phyloP scores from a whole-genome alignment of 2,113 vertebrate genomes.

The Nerophis ophidion region DNA sequence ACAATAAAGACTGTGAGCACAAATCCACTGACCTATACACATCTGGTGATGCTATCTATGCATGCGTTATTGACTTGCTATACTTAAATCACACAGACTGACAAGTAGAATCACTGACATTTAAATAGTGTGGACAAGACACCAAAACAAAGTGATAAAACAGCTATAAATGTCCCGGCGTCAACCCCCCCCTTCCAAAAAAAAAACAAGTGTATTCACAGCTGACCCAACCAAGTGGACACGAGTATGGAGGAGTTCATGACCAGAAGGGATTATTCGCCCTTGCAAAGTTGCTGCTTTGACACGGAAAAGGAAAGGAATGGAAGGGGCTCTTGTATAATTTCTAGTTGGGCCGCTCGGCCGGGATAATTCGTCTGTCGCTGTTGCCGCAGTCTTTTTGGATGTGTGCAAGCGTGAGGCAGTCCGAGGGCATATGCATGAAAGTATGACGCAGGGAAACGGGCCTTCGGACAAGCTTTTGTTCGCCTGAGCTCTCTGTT shows the following conservation, averaged over 20 bases:
- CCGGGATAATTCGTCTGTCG: background rate
- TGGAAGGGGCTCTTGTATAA: background rate
- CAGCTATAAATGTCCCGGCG: background rate
- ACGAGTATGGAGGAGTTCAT: background rate
- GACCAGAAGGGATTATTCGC: background rate
- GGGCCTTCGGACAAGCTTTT: background rate
- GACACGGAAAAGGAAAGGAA: background rate
- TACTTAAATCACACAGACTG: conserved; percentile 1
- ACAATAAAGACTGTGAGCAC: conserved; percentile 32
- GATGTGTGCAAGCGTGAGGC: background rate
- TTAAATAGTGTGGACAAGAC: conserved; percentile 3
- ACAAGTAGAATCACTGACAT: conserved; percentile 4
- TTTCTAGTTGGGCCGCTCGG: background rate
- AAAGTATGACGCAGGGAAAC: background rate
- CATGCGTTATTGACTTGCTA: conserved; percentile 5
- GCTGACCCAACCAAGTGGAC: conserved; percentile 1
- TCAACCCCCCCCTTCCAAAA: background rate
- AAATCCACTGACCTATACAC: conserved; percentile 14
- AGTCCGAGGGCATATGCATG: background rate
- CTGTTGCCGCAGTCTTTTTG: background rate
- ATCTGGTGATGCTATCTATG: conserved; percentile 13
- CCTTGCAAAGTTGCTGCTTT: background rate
- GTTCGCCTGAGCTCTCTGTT: background rate
- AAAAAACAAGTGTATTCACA: background rate
- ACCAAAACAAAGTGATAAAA: conserved; percentile 11